A percentile compares a stretch with the other conserved stretches of the same genome.
Evolutionary conservation across 2,888 invertebrate species (phyloP).

Genomic region (Salpingus planirostris): DNA sequence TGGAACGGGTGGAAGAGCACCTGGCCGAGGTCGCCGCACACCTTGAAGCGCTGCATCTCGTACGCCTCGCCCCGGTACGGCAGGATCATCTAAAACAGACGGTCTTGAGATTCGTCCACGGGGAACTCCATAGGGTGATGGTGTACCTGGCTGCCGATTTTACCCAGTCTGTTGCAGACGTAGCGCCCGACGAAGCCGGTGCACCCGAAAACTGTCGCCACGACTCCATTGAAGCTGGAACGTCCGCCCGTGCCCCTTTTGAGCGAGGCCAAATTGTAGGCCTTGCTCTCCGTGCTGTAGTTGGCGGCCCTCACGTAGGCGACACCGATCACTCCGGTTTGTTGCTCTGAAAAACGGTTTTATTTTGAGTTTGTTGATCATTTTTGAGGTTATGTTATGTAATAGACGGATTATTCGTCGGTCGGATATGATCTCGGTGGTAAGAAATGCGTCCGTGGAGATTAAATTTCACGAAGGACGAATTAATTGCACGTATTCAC

Average conservation of each 20-base stretch:
- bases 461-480: neutral
- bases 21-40: constrained; percentile 92
- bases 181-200: constrained; percentile 84
- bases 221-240: constrained; percentile 91
- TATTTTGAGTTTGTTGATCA: neutral
- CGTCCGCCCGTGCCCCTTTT: constrained; percentile 86
- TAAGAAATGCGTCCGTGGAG: neutral
- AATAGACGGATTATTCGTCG: constrained; percentile 8
- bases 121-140: no score
- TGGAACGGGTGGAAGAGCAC: constrained; percentile 81
- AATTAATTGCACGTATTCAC: neutral
- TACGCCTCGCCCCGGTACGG: constrained; percentile 88
- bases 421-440: neutral
- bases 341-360: constrained; percentile 26
- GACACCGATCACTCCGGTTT: constrained; percentile 31
- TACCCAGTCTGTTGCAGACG: constrained; percentile 84
- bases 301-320: constrained; percentile 34
- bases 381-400: constrained; percentile 25
- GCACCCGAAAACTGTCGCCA: constrained; percentile 96
- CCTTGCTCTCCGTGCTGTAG: constrained; percentile 48
- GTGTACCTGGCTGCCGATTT: constrained; percentile 73
- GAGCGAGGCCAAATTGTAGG: constrained; percentile 55
- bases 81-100: constrained; percentile 65
- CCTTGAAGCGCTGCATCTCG: constrained; percentile 66
- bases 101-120: no score